Conservation (phyloP, 2,888 invertebrate genomes). For the Ophion obscuratus region DNA sequence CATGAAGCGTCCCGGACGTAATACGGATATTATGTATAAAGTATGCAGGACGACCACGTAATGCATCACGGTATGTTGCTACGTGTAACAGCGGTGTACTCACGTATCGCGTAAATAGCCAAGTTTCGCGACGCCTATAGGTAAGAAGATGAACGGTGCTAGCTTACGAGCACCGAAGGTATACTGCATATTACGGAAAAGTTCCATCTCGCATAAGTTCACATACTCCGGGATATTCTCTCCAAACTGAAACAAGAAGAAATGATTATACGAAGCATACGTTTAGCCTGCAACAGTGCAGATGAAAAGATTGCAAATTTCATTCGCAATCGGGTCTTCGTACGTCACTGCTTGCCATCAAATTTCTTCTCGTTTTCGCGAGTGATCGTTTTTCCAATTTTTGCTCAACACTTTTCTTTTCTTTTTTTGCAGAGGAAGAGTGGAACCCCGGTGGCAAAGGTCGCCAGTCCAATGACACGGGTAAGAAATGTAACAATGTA, state of each 20-base stretch:
- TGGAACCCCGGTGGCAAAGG: slow-evolving; percentile 87
- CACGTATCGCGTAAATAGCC: slow-evolving; percentile 57
- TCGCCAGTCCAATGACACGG: slow-evolving; percentile 81
- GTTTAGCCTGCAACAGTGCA: background rate
- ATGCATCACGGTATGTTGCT: slow-evolving; percentile 9
- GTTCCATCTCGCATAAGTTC: slow-evolving; percentile 22
- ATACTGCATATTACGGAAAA: slow-evolving; percentile 38
- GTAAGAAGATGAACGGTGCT: slow-evolving; percentile 42
- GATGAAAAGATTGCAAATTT: background rate
- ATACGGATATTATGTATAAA: slow-evolving; percentile 29
- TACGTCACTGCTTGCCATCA: background rate
- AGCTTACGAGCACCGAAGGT: slow-evolving; percentile 4
- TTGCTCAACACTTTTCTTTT: slow-evolving; percentile 35
- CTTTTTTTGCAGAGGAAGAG: slow-evolving; percentile 86
- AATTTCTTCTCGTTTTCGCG: background rate
- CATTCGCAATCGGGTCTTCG: background rate
- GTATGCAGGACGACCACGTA: slow-evolving; percentile 31
- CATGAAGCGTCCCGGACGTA: background rate
- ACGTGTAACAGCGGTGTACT: slow-evolving; percentile 20
- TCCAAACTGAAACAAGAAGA: slow-evolving; percentile 16
- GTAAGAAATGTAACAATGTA: slow-evolving; percentile 72
- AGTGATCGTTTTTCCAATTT: background rate
- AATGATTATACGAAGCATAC: background rate
- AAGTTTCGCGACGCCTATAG: slow-evolving; percentile 30
- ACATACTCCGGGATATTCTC: slow-evolving; percentile 6